phyloP scores from a whole-genome alignment of 2,888 invertebrate genomes.

The Sialis fuliginosa region DNA sequence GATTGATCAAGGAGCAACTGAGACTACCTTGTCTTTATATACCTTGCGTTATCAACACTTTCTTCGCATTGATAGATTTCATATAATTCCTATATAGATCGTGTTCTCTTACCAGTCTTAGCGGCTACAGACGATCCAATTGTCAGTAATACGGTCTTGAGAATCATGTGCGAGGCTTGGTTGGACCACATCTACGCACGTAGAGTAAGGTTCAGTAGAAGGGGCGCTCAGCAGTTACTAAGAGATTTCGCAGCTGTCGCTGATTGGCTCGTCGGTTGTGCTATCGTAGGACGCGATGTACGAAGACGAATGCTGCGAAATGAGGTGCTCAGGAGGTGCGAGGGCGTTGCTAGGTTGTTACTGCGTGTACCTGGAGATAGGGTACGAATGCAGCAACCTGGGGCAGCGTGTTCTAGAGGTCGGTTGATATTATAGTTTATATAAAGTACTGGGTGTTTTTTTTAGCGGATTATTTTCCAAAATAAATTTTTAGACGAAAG shows the following conservation, averaged over 20 bases:
- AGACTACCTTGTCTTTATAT: no score
- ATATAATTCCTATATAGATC: constrained; percentile 30
- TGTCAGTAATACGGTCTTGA: constrained; percentile 58
- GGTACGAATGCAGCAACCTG: constrained; percentile 42
- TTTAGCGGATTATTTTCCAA: no score
- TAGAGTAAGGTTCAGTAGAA: constrained; percentile 62
- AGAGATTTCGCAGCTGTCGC: constrained; percentile 67
- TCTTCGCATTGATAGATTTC: no score
- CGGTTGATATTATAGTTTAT: no score
- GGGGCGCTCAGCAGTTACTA: constrained; percentile 61
- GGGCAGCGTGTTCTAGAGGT: no score
- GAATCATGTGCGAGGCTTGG: constrained; percentile 76
- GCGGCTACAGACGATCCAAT: constrained; percentile 54
- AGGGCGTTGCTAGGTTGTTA: constrained; percentile 67
- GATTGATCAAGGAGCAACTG: no score
- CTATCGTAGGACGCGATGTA: constrained; percentile 32
- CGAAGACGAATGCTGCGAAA: constrained; percentile 39
- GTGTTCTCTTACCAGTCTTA: constrained; percentile 60
- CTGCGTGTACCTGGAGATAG: constrained; percentile 67
- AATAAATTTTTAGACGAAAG: no score
- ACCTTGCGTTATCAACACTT: no score
- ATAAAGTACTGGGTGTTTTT: no score
- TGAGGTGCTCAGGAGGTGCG: constrained; percentile 55
- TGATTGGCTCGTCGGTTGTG: constrained; percentile 52
- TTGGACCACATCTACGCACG: constrained; percentile 69